Evolutionary conservation across 2,888 invertebrate genomes (phyloP).

Genomic region (Entomobrya proxima): DNA sequence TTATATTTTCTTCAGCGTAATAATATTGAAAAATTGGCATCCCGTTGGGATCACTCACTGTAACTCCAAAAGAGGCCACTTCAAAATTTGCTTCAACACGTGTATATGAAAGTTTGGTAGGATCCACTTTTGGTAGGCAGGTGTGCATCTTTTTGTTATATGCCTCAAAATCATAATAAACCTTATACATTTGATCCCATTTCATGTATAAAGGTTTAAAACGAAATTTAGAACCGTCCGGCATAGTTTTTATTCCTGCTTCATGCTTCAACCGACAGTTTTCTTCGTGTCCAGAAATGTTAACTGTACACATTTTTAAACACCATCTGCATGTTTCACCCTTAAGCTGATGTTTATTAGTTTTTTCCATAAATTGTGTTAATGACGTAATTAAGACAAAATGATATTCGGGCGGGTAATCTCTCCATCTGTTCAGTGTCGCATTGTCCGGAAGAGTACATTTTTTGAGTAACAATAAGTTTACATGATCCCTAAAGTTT

Average conservation of each 20-base stretch:
- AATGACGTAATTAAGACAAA: background rate
- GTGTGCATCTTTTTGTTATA: background rate
- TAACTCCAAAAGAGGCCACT: background rate
- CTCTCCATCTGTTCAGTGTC: background rate
- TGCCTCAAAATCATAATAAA: background rate
- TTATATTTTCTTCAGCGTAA: background rate
- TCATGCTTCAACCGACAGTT: background rate
- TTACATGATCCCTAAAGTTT: background rate
- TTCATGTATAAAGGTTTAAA: background rate
- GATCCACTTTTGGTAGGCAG: background rate
- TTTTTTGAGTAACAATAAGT: background rate
- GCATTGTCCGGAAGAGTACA: background rate
- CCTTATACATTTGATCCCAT: background rate
- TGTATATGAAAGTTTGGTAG: background rate
- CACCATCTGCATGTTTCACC: background rate
- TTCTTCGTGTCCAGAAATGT: background rate
- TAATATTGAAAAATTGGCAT: background rate
- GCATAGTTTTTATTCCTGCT: too few relatives aligned
- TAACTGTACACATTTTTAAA: background rate
- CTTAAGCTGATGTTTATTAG: background rate
- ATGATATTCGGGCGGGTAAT: background rate
- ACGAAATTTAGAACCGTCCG: background rate
- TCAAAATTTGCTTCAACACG: background rate
- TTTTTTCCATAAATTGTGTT: background rate
- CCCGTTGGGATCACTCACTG: background rate